phyloP scores from a whole-genome alignment of 2,888 invertebrate species.

The Yponomeuta cagnagella region DNA sequence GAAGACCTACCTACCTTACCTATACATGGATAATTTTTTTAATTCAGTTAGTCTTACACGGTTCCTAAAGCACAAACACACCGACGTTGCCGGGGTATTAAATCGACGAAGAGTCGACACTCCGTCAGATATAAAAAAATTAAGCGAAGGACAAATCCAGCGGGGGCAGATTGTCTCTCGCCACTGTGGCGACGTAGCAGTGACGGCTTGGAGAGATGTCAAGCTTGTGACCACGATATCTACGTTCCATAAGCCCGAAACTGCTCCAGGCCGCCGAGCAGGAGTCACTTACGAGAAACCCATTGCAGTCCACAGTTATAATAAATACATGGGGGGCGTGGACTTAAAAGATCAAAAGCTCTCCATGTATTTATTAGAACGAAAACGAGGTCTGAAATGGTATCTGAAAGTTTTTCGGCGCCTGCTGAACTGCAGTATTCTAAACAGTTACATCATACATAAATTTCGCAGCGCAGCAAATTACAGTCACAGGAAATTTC shows the following conservation, averaged over 20 bases:
- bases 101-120: too few relatives aligned
- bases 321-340: conserved; percentile 14
- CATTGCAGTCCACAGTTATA: conserved; percentile 11
- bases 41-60: conserved; percentile 10
- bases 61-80: too few relatives aligned
- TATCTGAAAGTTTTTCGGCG: conserved; percentile 9
- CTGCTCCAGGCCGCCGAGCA: conserved; percentile 12
- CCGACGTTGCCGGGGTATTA: too few relatives aligned
- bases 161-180: conserved; percentile 2
- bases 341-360: conserved; percentile 14
- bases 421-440: conserved; percentile 10
- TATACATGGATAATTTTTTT: conserved; percentile 16
- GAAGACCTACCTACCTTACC: too few relatives aligned
- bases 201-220: conserved; percentile 15
- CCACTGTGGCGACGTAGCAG: conserved; percentile 14
- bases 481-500: too few relatives aligned
- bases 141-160: too few relatives aligned
- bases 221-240: conserved; percentile 16
- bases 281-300: conserved; percentile 8
- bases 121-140: too few relatives aligned
- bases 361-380: conserved; percentile 11
- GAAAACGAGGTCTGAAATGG: conserved; percentile 11
- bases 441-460: conserved; percentile 4
- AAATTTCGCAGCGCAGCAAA: too few relatives aligned
- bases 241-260: conserved; percentile 8